Evolutionary conservation across 2,113 vertebrate species (phyloP), one percentile per base, ranked within the genome.

Genomic region (Telmatochromis sp.): DNA sequence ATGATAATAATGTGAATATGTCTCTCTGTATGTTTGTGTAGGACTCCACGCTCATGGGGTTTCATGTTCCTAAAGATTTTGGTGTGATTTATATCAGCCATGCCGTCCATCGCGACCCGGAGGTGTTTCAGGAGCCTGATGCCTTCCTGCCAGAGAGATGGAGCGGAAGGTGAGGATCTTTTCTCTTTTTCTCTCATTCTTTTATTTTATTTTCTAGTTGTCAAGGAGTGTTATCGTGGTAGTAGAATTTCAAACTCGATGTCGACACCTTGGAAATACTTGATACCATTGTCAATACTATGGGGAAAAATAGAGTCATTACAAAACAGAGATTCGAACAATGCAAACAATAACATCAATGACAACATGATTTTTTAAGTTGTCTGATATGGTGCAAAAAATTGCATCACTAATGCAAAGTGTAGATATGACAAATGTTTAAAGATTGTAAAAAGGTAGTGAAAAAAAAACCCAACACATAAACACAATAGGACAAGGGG

Each of bases 71-170:
- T n/a, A 92, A 94, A 85, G 92, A 79, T 78, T 60, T 88, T 3
- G 92, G 87, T 6, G 92, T 54, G 4, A 49, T 96, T 57, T 95
- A 93, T 28, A 82, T 95, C 85, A 95, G 92, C 85, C 91, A 94
- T 19, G 54, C 86, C 0, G 63, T 96, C 42, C 94, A 95, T 84
- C 91, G 91, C 1, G 94, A 95, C 87, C 95, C 94, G 0, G 93
- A 96, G 60, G 91, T 94, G 68, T 96, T 96, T 65, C 83, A 94
- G 40, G 86, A 95, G 88, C 94, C 96, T 1, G 92, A 95, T 49
- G 35, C 47, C 82, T 95, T 95, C 88, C 87, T 93, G 81, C 94
- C 94, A 2, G 93, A 94, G 80, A 90, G 93, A 85, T 95, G 96
- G 95, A 93, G 86, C 8, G 91, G 86, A 33, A 94, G 93, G 95